Conservation (phyloP, 2,113 vertebrate genomes). For the Amblyopsis rosae region DNA sequence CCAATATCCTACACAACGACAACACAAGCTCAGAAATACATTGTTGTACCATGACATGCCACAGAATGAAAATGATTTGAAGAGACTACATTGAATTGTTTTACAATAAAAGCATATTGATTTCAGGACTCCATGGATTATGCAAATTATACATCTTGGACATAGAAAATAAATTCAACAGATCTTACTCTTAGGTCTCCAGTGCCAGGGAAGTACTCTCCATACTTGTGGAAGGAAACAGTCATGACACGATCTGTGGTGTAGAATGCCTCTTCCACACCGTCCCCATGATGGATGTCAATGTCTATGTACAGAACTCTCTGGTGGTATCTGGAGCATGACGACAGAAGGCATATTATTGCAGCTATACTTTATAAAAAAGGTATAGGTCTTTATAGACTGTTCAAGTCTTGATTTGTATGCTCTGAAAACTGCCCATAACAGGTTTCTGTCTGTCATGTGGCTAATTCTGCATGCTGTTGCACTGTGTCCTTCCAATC, state of each 20-base stretch:
- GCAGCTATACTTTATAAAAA: background rate
- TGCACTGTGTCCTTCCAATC: background rate
- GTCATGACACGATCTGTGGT: slow-evolving; percentile 99
- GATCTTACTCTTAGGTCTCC: slow-evolving; percentile 92
- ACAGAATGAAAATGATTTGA: no score
- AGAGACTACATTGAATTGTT: no score
- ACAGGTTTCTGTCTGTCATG: background rate
- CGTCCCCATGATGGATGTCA: slow-evolving; percentile 97
- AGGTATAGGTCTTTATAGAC: background rate
- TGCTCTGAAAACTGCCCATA: no score
- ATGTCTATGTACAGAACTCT: slow-evolving; percentile 98
- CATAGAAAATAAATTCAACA: no score
- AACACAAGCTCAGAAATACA: background rate
- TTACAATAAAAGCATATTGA: no score
- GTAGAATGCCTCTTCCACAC: slow-evolving; percentile 98
- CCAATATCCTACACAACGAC: slow-evolving; percentile 86
- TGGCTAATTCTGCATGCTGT: background rate
- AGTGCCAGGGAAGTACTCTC: slow-evolving; percentile 98
- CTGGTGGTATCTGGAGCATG: slow-evolving; percentile 89
- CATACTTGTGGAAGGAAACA: slow-evolving; percentile 97
- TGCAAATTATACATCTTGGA: no score
- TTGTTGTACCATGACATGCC: background rate
- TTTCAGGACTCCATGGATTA: no score
- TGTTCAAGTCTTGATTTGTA: no score
- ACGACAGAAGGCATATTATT: accelerated